A percentile compares a stretch with the other conserved stretches of the same genome.
Conservation (phyloP, 2,797 vertebrate species). For the Sciurus vulgaris region DNA sequence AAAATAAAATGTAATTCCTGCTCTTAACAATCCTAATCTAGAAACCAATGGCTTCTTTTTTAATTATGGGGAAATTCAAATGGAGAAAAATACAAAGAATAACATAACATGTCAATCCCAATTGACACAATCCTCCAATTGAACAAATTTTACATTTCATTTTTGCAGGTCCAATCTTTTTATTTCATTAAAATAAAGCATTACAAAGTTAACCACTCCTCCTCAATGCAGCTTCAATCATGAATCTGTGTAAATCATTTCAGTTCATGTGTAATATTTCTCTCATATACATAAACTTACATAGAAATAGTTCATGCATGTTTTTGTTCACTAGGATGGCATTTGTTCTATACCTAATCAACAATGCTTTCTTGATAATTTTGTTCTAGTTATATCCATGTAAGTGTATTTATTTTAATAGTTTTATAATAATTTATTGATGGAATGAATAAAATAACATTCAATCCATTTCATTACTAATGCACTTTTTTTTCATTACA, state of each 20-base stretch:
- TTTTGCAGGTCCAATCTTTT: not conserved
- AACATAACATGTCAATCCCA: not conserved
- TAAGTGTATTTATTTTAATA: constrained; percentile 21
- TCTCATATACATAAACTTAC: not conserved
- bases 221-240: not conserved
- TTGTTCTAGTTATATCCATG: not conserved
- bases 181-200: constrained; percentile 33
- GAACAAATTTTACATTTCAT: not conserved
- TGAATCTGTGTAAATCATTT: not conserved
- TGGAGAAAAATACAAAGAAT: not conserved
- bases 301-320: not conserved
- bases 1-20: too few species aligned
- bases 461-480: not conserved
- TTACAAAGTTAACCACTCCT: not conserved
- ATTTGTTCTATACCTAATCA: not conserved
- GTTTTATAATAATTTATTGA: constrained; percentile 16
- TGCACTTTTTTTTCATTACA: not conserved
- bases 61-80: constrained; percentile 25
- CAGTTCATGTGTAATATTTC: not conserved
- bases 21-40: not conserved
- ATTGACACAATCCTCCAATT: not conserved
- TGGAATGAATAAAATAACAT: not conserved
- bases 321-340: not conserved
- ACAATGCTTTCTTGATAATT: not conserved
- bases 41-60: not conserved